Evolutionary conservation across 2,888 invertebrate species (phyloP).

Genomic region (Pherbina coryleti): DNA sequence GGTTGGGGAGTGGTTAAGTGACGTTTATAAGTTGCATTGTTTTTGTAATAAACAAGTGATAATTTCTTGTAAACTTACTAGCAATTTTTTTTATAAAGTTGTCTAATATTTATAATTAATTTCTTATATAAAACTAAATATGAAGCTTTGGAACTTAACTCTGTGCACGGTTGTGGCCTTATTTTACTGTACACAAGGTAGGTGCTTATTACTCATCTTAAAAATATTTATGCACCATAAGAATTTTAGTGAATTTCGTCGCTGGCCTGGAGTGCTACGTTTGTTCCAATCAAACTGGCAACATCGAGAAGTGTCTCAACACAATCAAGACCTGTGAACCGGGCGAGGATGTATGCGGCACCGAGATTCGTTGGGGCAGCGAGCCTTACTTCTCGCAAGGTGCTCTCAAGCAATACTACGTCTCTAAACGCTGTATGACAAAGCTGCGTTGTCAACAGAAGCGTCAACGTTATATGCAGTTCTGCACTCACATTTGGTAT

Average conservation of each 20-base stretch:
- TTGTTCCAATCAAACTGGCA: constrained; percentile 92
- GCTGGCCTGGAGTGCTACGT: constrained; percentile 91
- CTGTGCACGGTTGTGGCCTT: constrained; percentile 55
- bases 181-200: constrained; percentile 61
- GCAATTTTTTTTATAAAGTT: too few relatives aligned
- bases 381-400: constrained; percentile 96
- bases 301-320: constrained; percentile 91
- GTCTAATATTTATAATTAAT: not conserved
- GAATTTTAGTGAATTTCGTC: constrained; percentile 58
- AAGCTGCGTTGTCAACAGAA: constrained; percentile 82
- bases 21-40: not conserved
- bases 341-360: constrained; percentile 76
- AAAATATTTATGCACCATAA: not conserved
- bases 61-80: not conserved
- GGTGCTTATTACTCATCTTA: constrained; percentile 21
- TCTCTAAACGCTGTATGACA: constrained; percentile 90
- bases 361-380: constrained; percentile 91
- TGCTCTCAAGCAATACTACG: constrained; percentile 91
- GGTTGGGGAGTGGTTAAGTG: constrained; percentile 30
- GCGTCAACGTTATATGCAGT: constrained; percentile 78
- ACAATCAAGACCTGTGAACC: constrained; percentile 92
- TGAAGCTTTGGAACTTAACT: constrained; percentile 61
- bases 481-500: constrained; percentile 93
- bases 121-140: constrained; percentile 27
- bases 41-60: not conserved